Evolutionary conservation across 2,113 vertebrate genomes (phyloP).

Genomic region (Prunella himalayana): DNA sequence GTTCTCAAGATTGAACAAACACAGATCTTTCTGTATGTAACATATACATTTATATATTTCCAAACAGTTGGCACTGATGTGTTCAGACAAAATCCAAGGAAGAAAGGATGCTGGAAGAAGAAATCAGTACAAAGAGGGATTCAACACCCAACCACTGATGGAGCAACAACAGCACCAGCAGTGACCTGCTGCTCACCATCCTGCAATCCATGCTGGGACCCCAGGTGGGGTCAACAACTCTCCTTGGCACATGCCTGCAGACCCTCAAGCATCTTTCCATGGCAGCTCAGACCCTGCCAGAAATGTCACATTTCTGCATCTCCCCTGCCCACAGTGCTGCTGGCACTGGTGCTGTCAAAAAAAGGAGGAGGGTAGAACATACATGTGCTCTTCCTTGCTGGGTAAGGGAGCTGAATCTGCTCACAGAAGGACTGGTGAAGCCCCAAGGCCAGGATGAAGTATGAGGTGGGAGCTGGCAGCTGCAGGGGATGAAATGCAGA

Average conservation of each 20-base stretch:
- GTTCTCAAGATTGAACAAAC: neutral
- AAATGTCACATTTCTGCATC: neutral
- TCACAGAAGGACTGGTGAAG: neutral
- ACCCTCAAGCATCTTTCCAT: neutral
- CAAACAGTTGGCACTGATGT: neutral
- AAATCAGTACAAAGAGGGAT: neutral
- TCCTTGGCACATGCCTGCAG: accelerated
- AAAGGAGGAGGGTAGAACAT: neutral
- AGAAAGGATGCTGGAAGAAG: neutral
- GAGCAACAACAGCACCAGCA: neutral
- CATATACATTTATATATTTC: neutral
- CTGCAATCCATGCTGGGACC: neutral
- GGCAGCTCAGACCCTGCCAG: neutral
- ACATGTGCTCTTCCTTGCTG: accelerated
- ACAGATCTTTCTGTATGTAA: neutral
- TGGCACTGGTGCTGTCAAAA: neutral
- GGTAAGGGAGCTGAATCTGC: neutral
- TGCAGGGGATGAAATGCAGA: neutral
- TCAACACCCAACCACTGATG: neutral
- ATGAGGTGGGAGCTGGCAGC: neutral
- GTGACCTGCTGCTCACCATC: neutral
- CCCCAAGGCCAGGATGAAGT: neutral
- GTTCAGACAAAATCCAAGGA: neutral
- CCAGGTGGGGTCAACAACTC: accelerated
- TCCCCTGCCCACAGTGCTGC: neutral